Conservation (phyloP, 2,113 vertebrate genomes). For the Anarhynchus alexandrinus region DNA sequence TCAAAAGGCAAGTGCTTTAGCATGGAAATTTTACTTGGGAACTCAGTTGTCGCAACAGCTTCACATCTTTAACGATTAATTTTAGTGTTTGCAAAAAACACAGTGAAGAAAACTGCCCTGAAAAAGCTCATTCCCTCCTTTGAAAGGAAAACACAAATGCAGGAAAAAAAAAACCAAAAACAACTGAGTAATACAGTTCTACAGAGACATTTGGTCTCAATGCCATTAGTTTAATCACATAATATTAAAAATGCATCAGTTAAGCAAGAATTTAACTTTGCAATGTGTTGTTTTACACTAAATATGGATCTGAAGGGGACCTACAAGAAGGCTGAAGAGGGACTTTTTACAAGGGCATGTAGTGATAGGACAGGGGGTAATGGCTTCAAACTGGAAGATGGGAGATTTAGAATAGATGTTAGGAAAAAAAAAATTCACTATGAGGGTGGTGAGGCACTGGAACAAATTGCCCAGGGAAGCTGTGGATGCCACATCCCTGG, state of each 20-base stretch:
- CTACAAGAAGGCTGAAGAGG: too few relatives aligned
- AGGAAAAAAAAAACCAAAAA: neutral
- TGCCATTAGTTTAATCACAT: neutral
- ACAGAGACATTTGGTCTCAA: neutral
- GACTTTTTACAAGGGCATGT: too few relatives aligned
- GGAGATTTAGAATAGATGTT: too few relatives aligned
- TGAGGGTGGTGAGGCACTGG: too few relatives aligned
- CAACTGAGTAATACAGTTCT: neutral
- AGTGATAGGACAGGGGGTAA: too few relatives aligned
- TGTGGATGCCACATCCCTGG: too few relatives aligned
- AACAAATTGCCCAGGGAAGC: too few relatives aligned
- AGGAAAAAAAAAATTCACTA: too few relatives aligned
- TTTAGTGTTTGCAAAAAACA: neutral
- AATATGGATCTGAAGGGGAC: neutral
- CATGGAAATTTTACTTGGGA: neutral
- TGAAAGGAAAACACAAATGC: neutral
- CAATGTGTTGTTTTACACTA: neutral
- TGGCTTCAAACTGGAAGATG: too few relatives aligned
- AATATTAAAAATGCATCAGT: neutral
- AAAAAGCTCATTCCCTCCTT: neutral
- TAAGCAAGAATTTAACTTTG: neutral
- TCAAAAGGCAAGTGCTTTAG: neutral
- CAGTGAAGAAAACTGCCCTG: neutral
- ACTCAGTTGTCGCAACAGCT: neutral
- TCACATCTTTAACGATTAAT: neutral